Evolutionary conservation across 2,113 vertebrate genomes (phyloP), one percentile per base, ranked within the genome.

Genomic region (Brienomyrus longianalis): DNA sequence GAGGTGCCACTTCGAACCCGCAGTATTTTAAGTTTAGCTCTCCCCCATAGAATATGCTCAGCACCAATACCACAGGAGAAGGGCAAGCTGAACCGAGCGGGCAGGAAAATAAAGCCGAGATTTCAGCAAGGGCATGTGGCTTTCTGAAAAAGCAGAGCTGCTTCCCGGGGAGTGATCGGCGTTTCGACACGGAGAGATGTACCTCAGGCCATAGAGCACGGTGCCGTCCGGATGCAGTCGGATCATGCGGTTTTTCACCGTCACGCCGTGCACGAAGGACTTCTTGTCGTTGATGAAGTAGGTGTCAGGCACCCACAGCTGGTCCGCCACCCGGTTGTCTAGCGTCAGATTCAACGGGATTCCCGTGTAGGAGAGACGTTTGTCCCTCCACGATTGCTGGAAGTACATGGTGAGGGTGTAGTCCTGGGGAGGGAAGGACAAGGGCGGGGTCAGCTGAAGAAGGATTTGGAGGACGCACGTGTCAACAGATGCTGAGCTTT

Each of bases 221-320:
- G 96, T 97, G 89, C 96, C 96, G 70, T 97, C 96, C 19, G 96
- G 96, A 93, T 97, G 96, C 77, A 97, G 95, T 10, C 95, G 95
- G 91, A 97, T 97, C 96, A 97, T 97, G 91, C 94, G 92, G 89
- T 97, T 97, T 93, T 97, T 97, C 94, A 97, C 96, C 3, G 96
- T 97, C 90, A 89, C 89, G 5, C 89, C 89, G 21, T 89, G 89
- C 21, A 89, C 89, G 3, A 89, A 89, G 23, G 89, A 97, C 96
- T 97, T 97, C 94, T 97, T 97, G 93, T 97, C 96, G 91, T 97
- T 97, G 92, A 95, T 95, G 92, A 97, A 97, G 92, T 97, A 97
- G 0, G 96, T 97, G 88, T 97, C 96, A 0, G 96, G 96, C 89
- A 89, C 89, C 89, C 89, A 89, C 74, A 89, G 88, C 88, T 89